Conservation (phyloP, 2,113 vertebrate genomes). For the Tachysurus vachellii region DNA sequence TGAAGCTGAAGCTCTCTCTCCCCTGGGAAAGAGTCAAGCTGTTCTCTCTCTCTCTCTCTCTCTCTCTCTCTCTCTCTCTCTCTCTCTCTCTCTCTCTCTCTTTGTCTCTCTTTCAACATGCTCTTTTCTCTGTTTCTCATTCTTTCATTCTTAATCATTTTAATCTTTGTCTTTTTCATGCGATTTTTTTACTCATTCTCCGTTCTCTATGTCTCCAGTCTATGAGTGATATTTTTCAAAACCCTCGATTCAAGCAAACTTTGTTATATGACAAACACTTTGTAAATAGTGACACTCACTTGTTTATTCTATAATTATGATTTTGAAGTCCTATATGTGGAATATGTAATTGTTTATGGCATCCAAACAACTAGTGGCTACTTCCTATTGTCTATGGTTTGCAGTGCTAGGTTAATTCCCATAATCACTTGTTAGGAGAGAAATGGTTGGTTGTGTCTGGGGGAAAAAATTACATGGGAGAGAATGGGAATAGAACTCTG, state of each 20-base stretch:
- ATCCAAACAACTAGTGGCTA: background rate
- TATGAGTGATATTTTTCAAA: slow-evolving; percentile 61
- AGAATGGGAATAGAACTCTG: background rate
- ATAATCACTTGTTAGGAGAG: slow-evolving; percentile 18
- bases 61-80: background rate
- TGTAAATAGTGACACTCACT: background rate
- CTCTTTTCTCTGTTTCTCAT: slow-evolving; percentile 64
- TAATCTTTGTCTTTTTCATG: slow-evolving; percentile 47
- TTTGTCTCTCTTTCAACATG: background rate
- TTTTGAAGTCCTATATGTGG: slow-evolving; percentile 55
- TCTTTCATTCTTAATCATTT: slow-evolving; percentile 45
- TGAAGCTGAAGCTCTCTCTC: slow-evolving; percentile 67
- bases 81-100: background rate
- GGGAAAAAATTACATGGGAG: background rate
- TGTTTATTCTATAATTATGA: slow-evolving; percentile 63
- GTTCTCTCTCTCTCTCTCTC: slow-evolving; percentile 55
- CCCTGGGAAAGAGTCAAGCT: slow-evolving; percentile 73
- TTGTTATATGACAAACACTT: slow-evolving; percentile 64
- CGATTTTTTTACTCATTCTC: slow-evolving; percentile 52
- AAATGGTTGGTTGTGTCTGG: background rate
- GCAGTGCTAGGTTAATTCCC: background rate
- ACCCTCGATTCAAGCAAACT: slow-evolving; percentile 65
- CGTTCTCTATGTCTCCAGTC: slow-evolving; percentile 47
- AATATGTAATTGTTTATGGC: slow-evolving; percentile 55
- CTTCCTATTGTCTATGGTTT: background rate